Evolutionary conservation across 2,113 vertebrate species (phyloP), one percentile per base, ranked within the genome.

Genomic region (Anarrhichthys ocellatus): DNA sequence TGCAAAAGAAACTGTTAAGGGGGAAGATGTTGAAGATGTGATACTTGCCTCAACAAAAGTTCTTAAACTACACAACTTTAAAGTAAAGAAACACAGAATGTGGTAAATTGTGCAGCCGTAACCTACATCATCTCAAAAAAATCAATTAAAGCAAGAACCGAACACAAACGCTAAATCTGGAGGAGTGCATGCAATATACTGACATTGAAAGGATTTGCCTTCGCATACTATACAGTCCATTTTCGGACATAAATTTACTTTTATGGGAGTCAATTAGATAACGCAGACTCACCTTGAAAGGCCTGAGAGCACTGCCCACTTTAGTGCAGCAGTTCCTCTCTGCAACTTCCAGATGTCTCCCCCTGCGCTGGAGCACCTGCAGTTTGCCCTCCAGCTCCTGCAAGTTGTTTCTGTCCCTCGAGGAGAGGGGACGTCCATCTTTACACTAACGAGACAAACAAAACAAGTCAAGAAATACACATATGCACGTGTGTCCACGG

Each of bases 291-390:
- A 99, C 98, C 96, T 99, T 99, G 38, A 99, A 42, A 71, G 98
- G 98, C 67, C 96, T 94, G 62, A 99, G 92, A 89, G 94, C 96
- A 48, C 94, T 94, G 89, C 96, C 97, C 90, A 98, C 96, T 94
- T 96, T 99, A 0, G 92, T 95, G 95, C 98, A 99, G 93, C 96
- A 98, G 93, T 96, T 98, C 78, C 96, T 97, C 91, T 98, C 97
- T 82, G 97, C 96, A 65, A 96, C 96, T 76, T 97, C 97, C 88
- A 99, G 94, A 90, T 96, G 98, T 76, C 97, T 96, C 38, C 96
- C 96, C 89, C 96, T 95, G 42, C 97, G 97, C 64, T 48, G 93
- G 80, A 99, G 97, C 2, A 94, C 95, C 84, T 96, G 95, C 73
- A 97, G 91, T 85, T 94, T 98, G 74, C 96, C 96, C 93, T 99